Base-by-base conservation (phyloP, 1,140 invertebrate genomes). In the Galleria mellonella region DNA sequence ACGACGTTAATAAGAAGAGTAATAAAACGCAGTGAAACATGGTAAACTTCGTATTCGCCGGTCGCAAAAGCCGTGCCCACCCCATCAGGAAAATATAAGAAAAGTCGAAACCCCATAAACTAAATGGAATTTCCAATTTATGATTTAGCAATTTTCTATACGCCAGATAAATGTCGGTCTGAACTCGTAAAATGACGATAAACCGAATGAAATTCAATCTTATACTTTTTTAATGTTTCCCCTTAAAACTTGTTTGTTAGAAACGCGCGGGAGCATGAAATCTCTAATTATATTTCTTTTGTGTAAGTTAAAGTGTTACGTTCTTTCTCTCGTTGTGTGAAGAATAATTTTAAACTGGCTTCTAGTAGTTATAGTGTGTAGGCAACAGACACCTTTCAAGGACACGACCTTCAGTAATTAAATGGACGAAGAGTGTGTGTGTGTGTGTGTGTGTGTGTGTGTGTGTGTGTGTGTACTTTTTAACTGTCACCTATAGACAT, bases 81-180 rank as follows among this genome's bases (percentile, higher is more conserved):
- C 2, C 17, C 2, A 23, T n/a, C n/a, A n/a, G 2, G 6, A 23
- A 2, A 23, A 23, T 23, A 23, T 6, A 23, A 17, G 33, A 30
- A 46, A 37, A 31, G 14, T 28, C 12, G n/a, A 35, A 48, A 33
- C 30, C 49, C 17, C 43, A 47, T 58, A 68, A 61, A 67, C 44
- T 38, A 51, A 56, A 55, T 47, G 15, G 43, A 58, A 60, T 60
- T 58, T 61, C 44, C 52, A 59, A 66, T 70, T 70, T 70, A 66
- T 54, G 59, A 56, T 56, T 62, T 60, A 57, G 49, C 62, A 62
- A 69, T 60, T 61, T 70, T 56, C 51, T 41, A 53, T 57, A 45
- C 47, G 47, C 14, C 53, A 53, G 52, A 61, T 62, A 61, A 59
- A 55, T 45, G 46, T 38, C 35, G 43, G 46, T 17, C 17, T 51